A percentile compares a stretch with the other conserved stretches of the same genome.
phyloP scores from a whole-genome alignment of 2,888 invertebrate genomes.

The Zelleria hepariella region DNA sequence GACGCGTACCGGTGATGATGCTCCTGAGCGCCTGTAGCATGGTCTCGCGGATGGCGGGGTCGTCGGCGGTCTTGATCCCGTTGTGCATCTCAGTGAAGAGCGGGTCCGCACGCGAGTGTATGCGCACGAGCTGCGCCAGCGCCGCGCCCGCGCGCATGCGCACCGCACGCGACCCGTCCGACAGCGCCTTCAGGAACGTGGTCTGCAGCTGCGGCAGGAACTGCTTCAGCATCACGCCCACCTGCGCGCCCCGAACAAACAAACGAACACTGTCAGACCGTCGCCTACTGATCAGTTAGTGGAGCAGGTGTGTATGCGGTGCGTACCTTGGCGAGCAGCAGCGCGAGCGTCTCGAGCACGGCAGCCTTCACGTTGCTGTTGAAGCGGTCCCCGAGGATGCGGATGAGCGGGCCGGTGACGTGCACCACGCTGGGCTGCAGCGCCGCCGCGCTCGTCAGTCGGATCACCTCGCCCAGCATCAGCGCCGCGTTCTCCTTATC shows the following conservation, averaged over 20 bases:
- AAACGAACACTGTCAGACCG: background rate
- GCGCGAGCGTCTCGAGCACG: conserved; percentile 93
- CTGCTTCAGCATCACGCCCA: conserved; percentile 95
- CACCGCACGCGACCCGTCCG: conserved; percentile 90
- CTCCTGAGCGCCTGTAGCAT: conserved; percentile 92
- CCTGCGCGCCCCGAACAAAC: conserved; percentile 70
- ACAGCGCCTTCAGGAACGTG: conserved; percentile 95
- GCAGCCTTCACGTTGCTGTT: conserved; percentile 95
- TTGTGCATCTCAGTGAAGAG: conserved; percentile 94
- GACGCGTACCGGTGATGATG: conserved; percentile 73
- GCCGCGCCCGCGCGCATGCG: conserved; percentile 92
- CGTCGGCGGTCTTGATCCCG: conserved; percentile 87
- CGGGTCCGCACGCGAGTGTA: conserved; percentile 95
- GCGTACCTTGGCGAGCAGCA: conserved; percentile 88
- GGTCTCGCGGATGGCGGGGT: conserved; percentile 90
- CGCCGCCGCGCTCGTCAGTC: conserved; percentile 86
- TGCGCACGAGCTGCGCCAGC: conserved; percentile 87
- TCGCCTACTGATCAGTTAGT: background rate
- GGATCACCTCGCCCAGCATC: conserved; percentile 88
- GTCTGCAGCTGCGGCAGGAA: conserved; percentile 99
- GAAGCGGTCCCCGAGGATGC: conserved; percentile 96
- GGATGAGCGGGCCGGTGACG: conserved; percentile 97
- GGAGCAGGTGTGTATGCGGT: background rate
- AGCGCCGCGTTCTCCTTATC: conserved; percentile 96
- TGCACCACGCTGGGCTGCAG: conserved; percentile 96